Evolutionary conservation across 2,888 invertebrate genomes (phyloP).

Genomic region (Oscheius onirici): DNA sequence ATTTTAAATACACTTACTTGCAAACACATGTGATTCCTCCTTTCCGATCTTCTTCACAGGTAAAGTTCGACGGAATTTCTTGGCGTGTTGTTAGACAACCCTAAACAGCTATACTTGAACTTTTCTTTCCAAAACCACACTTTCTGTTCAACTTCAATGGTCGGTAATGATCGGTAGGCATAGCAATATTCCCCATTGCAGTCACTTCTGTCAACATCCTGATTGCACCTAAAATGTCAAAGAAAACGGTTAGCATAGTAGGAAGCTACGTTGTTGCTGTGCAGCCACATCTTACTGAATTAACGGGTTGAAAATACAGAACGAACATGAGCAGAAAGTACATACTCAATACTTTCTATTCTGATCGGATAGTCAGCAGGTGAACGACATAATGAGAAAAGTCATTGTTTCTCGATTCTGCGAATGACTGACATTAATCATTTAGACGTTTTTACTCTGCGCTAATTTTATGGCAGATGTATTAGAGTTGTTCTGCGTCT

Average conservation of each 20-base stretch:
- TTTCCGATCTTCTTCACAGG: conserved; percentile 4
- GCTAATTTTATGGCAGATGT: no score
- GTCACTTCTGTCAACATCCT: neutral
- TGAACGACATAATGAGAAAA: no score
- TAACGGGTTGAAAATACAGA: no score
- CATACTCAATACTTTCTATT: no score
- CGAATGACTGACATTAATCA: no score
- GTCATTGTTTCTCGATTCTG: no score
- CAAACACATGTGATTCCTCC: conserved; percentile 7
- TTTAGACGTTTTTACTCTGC: no score
- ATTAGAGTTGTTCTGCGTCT: no score
- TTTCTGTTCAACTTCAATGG: neutral
- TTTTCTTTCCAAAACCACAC: neutral
- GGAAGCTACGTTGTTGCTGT: conserved; percentile 3
- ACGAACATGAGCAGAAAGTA: no score
- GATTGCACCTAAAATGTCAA: neutral
- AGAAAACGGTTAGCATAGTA: neutral
- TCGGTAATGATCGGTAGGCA: neutral
- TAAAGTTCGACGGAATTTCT: neutral
- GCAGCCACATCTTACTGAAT: neutral
- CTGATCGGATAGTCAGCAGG: no score
- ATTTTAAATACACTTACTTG: neutral
- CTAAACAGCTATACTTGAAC: no score
- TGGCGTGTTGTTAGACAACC: conserved; percentile 11
- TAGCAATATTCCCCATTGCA: conserved; percentile 13